These are phyloP conservation scores for Rhyacophila evoluta DNA, from an alignment of 2,888 invertebrate genomes.

Conservation along the genomic window DNA sequence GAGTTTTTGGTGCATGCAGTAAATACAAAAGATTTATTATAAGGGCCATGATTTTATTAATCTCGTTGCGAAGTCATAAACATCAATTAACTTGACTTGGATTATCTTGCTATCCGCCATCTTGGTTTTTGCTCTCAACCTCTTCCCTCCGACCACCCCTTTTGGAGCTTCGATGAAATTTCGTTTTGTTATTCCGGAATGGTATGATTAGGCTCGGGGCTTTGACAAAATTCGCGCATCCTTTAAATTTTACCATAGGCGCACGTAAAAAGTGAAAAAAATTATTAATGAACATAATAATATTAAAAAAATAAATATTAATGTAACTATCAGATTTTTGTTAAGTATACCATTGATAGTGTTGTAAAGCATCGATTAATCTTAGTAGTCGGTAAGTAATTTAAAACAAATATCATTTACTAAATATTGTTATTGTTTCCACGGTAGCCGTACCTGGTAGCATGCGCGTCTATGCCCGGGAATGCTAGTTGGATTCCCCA, in stretches of 20 bases:
- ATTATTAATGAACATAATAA: no score
- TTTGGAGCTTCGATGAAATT: neutral
- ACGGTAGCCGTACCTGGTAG: no score
- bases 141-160: neutral
- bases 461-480: no score
- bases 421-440: no score
- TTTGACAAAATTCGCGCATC: neutral
- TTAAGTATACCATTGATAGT: no score
- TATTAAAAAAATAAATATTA: no score
- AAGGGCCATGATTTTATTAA: slow-evolving; percentile 30
- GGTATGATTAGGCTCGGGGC: neutral
- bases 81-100: slow-evolving; percentile 38
- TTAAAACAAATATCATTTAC: no score
- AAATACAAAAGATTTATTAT: slow-evolving; percentile 7
- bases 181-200: slow-evolving; percentile 22
- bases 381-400: no score
- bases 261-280: neutral
- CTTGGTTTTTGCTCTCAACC: neutral
- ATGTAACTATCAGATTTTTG: no score
- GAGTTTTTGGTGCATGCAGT: neutral
- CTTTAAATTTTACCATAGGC: neutral
- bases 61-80: slow-evolving; percentile 32
- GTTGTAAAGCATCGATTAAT: no score
- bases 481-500: no score
- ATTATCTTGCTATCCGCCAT: slow-evolving; percentile 34